Evolutionary conservation across 2,888 invertebrate species (phyloP).

Genomic region (Hydrotaea cyrtoneurina): DNA sequence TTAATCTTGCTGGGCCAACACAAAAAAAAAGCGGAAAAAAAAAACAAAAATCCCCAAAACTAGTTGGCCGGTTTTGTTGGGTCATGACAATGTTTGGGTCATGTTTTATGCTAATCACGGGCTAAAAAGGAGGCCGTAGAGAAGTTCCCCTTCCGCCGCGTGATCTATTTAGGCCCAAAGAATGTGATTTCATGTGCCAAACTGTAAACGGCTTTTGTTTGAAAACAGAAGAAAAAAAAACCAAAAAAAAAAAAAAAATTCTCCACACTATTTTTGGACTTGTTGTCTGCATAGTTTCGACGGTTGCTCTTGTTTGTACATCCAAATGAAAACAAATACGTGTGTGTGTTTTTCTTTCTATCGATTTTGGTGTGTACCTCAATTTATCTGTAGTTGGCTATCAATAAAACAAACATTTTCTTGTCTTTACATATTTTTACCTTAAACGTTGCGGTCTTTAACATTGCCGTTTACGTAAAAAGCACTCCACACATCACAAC

Average conservation of each 20-base stretch:
- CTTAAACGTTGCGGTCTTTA: conserved; percentile 47
- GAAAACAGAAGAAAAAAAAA: background rate
- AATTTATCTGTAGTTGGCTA: conserved; percentile 41
- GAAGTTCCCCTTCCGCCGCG: background rate
- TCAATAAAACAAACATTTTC: conserved; percentile 50
- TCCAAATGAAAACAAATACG: background rate
- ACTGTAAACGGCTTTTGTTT: background rate
- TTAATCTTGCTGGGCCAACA: conserved; percentile 52
- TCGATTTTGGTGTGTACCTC: background rate
- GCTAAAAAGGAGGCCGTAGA: background rate
- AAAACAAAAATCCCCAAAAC: background rate
- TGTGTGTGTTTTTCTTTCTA: too few species aligned
- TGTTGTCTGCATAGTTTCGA: background rate
- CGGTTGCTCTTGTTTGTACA: conserved; percentile 15
- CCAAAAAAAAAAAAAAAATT: background rate
- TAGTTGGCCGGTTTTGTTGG: background rate
- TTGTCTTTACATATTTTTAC: conserved; percentile 57
- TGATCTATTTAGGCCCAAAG: background rate
- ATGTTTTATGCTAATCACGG: conserved; percentile 29
- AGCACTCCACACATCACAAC: conserved; percentile 8
- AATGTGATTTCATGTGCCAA: background rate
- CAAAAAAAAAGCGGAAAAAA: too few species aligned
- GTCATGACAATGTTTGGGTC: conserved; percentile 16
- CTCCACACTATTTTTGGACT: conserved; percentile 17
- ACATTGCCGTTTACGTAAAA: conserved; percentile 29